These are phyloP conservation scores for Spilosoma lubricipeda DNA, from an alignment of 2,888 invertebrate genomes.

Conservation along the genomic window DNA sequence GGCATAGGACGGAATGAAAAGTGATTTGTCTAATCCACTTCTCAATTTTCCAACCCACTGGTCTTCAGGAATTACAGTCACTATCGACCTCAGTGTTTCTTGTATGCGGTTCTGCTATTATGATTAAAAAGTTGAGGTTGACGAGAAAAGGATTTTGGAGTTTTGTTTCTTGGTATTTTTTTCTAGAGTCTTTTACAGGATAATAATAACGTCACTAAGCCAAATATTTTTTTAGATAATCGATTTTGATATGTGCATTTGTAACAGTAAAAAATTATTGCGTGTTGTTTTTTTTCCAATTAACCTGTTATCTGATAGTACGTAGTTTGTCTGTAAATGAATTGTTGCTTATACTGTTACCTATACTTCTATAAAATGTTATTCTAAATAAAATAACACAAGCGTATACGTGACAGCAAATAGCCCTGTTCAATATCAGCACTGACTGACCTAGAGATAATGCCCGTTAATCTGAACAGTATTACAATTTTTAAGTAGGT, in stretches of 20 bases:
- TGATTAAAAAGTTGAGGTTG: constrained; percentile 22
- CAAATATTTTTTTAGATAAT: too few species aligned
- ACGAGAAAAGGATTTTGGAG: not conserved
- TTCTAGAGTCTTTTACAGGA: not conserved
- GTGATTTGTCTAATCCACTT: constrained; percentile 86
- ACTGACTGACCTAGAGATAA: too few species aligned
- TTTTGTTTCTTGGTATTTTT: not conserved
- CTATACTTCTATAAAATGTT: not conserved
- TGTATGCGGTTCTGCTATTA: constrained; percentile 34
- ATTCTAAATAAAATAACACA: not conserved
- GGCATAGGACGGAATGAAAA: constrained; percentile 80
- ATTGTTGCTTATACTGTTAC: too few species aligned
- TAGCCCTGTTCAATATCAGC: too few species aligned
- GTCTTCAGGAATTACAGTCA: constrained; percentile 67
- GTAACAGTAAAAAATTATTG: not conserved
- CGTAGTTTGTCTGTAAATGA: too few species aligned
- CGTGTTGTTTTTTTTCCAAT: too few species aligned
- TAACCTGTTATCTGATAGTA: too few species aligned
- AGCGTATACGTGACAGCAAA: too few species aligned
- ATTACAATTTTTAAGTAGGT: not conserved
- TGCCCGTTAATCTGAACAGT: too few species aligned
- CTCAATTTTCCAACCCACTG: constrained; percentile 83
- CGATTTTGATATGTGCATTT: not conserved
- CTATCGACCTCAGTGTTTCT: constrained; percentile 61
- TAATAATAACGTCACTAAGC: not conserved